Conservation (phyloP, 2,888 invertebrate species). For the Diadegma fenestrale region DNA sequence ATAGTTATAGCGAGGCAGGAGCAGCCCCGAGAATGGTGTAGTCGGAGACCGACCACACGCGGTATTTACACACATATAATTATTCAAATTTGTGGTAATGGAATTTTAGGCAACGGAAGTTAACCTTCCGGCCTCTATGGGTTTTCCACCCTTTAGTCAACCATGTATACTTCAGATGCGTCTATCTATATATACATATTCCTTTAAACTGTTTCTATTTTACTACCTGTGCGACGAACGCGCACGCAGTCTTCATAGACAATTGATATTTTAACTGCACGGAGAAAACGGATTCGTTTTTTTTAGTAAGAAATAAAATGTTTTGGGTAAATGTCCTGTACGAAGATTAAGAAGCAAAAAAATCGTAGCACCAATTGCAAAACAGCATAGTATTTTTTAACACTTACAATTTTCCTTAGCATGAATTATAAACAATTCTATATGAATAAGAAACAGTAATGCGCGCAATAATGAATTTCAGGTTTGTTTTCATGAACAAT, state of each 20-base stretch:
- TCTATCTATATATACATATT: conserved; percentile 3
- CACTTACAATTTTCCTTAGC: no score
- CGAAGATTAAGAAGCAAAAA: no score
- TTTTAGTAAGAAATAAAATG: no score
- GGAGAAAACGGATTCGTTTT: no score
- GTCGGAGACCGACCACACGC: conserved; percentile 37
- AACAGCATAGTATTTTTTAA: no score
- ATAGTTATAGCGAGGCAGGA: no score
- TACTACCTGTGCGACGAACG: conserved; percentile 1
- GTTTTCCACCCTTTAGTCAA: neutral
- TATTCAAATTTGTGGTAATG: conserved; percentile 79
- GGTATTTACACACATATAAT: conserved; percentile 80
- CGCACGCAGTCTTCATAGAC: conserved; percentile 9
- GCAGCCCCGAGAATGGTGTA: conserved; percentile 24
- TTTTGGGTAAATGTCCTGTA: no score
- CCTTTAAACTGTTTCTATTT: conserved; percentile 21
- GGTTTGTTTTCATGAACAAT: no score
- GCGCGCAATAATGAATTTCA: no score
- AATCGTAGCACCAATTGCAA: no score
- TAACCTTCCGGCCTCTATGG: conserved; percentile 61
- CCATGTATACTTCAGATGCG: neutral
- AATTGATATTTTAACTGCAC: conserved; percentile 23
- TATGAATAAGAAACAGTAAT: no score
- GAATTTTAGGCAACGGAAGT: conserved; percentile 73
- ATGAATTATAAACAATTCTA: no score